Conservation (phyloP, 2,797 vertebrate genomes). For the Cetoscarus ocellatus region DNA sequence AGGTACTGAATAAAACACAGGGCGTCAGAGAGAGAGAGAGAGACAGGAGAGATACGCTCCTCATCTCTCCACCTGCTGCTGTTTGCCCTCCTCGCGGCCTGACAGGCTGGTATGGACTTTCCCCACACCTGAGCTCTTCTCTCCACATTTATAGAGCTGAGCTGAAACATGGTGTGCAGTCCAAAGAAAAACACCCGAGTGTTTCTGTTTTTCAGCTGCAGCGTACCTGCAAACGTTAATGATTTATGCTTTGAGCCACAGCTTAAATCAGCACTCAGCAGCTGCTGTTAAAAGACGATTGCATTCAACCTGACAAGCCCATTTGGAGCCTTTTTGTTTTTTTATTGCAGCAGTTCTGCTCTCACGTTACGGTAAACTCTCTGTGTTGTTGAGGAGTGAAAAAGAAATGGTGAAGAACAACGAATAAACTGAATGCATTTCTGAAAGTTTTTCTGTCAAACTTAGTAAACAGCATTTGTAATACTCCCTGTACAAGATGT, state of each 20-base stretch:
- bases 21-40: conserved; percentile 10
- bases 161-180: conserved; percentile 25
- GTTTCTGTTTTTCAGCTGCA: conserved; percentile 37
- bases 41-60: conserved; percentile 1
- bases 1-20: neutral
- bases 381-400: neutral
- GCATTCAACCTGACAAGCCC: conserved; percentile 26
- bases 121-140: conserved; percentile 40
- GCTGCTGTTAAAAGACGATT: conserved; percentile 30
- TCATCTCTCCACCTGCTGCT: conserved; percentile 40
- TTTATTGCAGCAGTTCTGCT: conserved; percentile 18
- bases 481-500: no score
- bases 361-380: neutral
- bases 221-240: conserved; percentile 40
- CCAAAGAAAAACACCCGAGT: conserved; percentile 6
- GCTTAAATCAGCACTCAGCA: conserved; percentile 40
- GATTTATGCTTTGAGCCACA: conserved; percentile 45
- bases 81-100: conserved; percentile 21
- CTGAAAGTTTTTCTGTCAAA: neutral
- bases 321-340: conserved; percentile 25
- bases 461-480: neutral
- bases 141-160: conserved; percentile 30
- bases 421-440: neutral
- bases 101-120: conserved; percentile 27
- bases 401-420: neutral